These are phyloP conservation scores for Cardinalis cardinalis DNA, from an alignment of 2,113 vertebrate genomes.

Conservation along the genomic window DNA sequence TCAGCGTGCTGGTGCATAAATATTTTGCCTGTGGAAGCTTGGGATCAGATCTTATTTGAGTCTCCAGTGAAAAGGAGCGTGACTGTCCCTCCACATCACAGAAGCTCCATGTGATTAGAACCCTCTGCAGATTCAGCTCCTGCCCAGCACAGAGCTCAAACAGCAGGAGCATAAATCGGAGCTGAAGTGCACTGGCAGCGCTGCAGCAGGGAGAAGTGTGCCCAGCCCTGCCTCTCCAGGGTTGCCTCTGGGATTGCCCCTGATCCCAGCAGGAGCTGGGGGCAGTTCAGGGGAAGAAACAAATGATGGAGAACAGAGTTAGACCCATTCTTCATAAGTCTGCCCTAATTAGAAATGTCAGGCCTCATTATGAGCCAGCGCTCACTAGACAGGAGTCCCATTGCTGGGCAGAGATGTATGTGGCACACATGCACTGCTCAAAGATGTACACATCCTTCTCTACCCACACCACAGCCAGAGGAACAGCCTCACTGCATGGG, in stretches of 20 bases:
- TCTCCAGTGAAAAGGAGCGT: neutral
- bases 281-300: neutral
- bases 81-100: constrained; percentile 2
- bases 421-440: neutral
- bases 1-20: neutral
- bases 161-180: neutral
- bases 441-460: neutral
- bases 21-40: constrained; percentile 6
- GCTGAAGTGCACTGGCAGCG: neutral
- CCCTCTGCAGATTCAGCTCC: constrained; percentile 32
- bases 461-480: neutral
- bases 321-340: neutral
- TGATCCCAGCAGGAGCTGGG: neutral
- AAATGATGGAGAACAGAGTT: neutral
- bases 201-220: neutral
- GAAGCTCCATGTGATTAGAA: neutral
- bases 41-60: neutral
- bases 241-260: neutral
- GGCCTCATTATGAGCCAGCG: neutral
- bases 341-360: constrained; percentile 6
- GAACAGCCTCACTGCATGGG: neutral
- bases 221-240: neutral
- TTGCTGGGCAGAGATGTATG: neutral
- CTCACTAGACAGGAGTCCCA: neutral
- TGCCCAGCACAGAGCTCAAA: constrained; percentile 25